A percentile compares a stretch with the other conserved stretches of the same genome.
These are phyloP conservation scores for Myanophis thanlyinensis DNA, from an alignment of 2,113 vertebrate species.

Conservation along the genomic window DNA sequence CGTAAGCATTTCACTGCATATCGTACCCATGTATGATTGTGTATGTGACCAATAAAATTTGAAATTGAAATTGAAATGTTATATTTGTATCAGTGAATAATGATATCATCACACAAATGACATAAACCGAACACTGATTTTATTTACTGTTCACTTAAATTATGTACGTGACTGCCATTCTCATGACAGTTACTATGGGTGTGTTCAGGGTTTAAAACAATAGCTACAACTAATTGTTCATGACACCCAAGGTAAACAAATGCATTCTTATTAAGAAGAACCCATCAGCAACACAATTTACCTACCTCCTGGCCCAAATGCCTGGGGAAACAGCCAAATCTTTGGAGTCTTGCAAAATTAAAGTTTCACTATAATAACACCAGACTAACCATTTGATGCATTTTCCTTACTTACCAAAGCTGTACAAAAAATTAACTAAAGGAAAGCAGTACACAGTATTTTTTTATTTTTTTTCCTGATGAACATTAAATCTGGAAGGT, in stretches of 20 bases:
- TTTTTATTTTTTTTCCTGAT: not conserved
- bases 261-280: not conserved
- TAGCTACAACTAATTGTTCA: not conserved
- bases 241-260: not conserved
- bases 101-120: not conserved
- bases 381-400: not conserved
- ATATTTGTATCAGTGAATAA: not conserved
- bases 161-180: not conserved
- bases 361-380: not conserved
- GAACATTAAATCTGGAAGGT: not conserved
- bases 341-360: not conserved
- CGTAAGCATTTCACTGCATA: too few relatives aligned
- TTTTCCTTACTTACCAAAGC: not conserved
- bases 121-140: not conserved
- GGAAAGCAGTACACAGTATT: not conserved
- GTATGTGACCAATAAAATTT: too few relatives aligned
- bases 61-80: not conserved
- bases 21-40: too few relatives aligned
- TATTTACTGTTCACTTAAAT: not conserved
- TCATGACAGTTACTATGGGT: not conserved
- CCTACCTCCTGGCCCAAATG: not conserved
- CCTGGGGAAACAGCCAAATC: not conserved
- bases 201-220: not conserved
- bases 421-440: not conserved
- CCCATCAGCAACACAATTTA: not conserved